Evolutionary conservation across 2,797 vertebrate species (phyloP).

Genomic region (Phalloptychus januarius): DNA sequence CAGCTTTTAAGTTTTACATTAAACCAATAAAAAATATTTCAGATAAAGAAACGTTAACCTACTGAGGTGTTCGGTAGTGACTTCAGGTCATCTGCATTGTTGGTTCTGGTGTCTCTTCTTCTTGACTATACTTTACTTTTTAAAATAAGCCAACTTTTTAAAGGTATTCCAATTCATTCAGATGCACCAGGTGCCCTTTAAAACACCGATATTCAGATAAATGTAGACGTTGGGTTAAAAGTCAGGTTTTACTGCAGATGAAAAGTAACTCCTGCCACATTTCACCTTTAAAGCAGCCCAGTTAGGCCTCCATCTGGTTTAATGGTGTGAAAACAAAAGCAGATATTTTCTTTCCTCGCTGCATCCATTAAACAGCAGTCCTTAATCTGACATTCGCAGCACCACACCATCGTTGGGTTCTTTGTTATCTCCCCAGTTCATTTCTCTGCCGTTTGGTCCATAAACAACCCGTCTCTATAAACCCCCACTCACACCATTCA

Average conservation of each 20-base stretch:
- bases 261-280: slow-evolving; percentile 42
- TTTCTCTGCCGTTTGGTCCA: slow-evolving; percentile 64
- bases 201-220: background rate
- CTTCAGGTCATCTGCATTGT: background rate
- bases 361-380: slow-evolving; percentile 70
- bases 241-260: background rate
- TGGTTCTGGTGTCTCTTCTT: background rate
- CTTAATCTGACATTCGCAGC: slow-evolving; percentile 63
- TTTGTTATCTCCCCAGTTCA: slow-evolving; percentile 54
- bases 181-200: background rate
- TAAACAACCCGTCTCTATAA: slow-evolving; percentile 64
- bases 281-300: slow-evolving; percentile 52
- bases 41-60: background rate
- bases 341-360: slow-evolving; percentile 31
- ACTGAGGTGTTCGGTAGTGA: background rate
- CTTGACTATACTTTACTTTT: background rate
- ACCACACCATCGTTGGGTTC: slow-evolving; percentile 52
- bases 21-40: background rate
- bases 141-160: background rate
- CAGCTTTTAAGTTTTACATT: background rate
- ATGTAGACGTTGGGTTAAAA: background rate
- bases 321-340: slow-evolving; percentile 68
- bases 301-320: slow-evolving; percentile 38
- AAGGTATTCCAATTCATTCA: background rate
- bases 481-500: slow-evolving; percentile 38